Evolutionary conservation across 2,113 vertebrate genomes (phyloP), one percentile per base, ranked within the genome.

Genomic region (Cyprinodon tularosa): DNA sequence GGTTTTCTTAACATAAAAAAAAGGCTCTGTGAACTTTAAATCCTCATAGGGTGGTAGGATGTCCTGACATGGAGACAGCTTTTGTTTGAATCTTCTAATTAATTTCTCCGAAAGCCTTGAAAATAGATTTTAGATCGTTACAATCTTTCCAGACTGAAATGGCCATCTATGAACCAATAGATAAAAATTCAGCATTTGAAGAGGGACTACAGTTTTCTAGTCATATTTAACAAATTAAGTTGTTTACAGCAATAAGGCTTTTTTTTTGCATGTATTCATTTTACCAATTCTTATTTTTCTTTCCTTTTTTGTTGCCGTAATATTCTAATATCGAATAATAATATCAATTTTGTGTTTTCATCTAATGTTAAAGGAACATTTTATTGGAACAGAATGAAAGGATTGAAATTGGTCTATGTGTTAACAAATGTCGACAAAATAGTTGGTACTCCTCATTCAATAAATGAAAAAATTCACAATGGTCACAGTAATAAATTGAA

Each of bases 1-100:
- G 57, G 59, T 72, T 74, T 57, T 40, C 60, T 15, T 57, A 72
- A 76, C 50, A 73, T 68, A 78, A 74, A 71, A 39, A 20, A 62
- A 76, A 37, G 53, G 38, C 57, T 62, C 22, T 57, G 37, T 15
- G 29, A 15, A n/a, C 17, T n/a, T 20, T 44, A 12, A 29, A 36
- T 60, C 74, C 60, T 59, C 50, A 4, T 42, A 64, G 3, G 12
- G 71, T 14, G n/a, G 14, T 38, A 20, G 44, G 12, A 17, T 57
- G 62, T 62, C 44, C 0, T 36, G 42, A 7, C 10, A 20, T 53
- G 42, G n/a, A 62, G 63, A 22, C 50, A 3, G 37, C 3, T 71
- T 85, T 45, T 57, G 66, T 47, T 81, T 81, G 75, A 53, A 42
- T 47, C 65, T 68, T 40, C 36, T 20, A 57, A 3, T 68, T 59